Evolutionary conservation across 2,113 vertebrate genomes (phyloP), one percentile per base, ranked within the genome.

Genomic region (Peromyscus maniculatus): DNA sequence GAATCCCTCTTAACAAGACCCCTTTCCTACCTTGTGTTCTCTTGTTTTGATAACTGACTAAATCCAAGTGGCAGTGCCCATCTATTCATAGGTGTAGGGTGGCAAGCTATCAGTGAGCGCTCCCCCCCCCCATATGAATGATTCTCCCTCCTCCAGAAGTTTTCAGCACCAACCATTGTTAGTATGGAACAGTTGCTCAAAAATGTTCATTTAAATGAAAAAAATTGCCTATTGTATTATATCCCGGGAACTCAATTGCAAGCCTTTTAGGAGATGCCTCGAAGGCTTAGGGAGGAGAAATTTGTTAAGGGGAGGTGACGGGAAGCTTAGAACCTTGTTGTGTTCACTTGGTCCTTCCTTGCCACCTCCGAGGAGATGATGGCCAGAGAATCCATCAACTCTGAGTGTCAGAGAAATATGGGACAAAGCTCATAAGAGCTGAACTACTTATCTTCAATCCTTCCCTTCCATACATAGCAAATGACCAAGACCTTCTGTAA

Each of bases 1-100:
- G 59, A 31, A 28, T 28, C 57, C 26, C n/a, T 84, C n/a, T 43
- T 43, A 43, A 46, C 16, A 46, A 0, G 15, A 28, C 39, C 59
- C 36, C 57, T 62, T 31, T n/a, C 4, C 39, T 1, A 19, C 82
- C 11, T 64, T 16, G 9, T 17, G 0, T 2, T 64, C 57, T 64
- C 7, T 43, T 62, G 57, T 46, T 11, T 86, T 43, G 24, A 86
- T 43, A 19, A 46, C 82, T 17, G n/a, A 64, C 59, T 64, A 66
- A 64, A 43, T 43, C n/a, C 59, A 66, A 43, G 26, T 3, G 5
- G 4, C n/a, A 17, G 4, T 43, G 13, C n/a, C 1, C 0, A 2
- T 8, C 2, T 4, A 26, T 10, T 31, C 24, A 10, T 43, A 46
- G 59, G 59, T 2, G 5, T 28, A 28, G 82, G n/a, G 24, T 5